A percentile compares a stretch with the other conserved stretches of the same genome.
Evolutionary conservation across 2,113 vertebrate species (phyloP).

Genomic region (Alosa alosa): DNA sequence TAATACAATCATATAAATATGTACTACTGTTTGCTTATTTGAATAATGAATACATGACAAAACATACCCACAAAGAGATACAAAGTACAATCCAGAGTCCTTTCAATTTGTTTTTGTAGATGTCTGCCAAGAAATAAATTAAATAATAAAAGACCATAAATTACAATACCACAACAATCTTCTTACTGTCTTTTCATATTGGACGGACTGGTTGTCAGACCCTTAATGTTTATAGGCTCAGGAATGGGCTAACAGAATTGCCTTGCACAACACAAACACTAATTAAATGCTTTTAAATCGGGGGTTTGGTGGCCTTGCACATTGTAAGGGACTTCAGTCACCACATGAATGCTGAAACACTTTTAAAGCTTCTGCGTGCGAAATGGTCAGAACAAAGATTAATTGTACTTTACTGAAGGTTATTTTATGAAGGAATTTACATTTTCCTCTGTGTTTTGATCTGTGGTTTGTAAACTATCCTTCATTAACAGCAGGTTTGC

Average conservation of each 20-base stretch:
- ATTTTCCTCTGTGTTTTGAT: not conserved
- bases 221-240: slow-evolving; percentile 9
- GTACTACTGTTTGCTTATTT: not conserved
- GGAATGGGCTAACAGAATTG: slow-evolving; percentile 21
- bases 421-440: slow-evolving; percentile 32
- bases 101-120: not conserved
- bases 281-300: slow-evolving; percentile 46
- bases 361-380: slow-evolving; percentile 26
- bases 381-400: slow-evolving; percentile 16
- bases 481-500: slow-evolving; percentile 9
- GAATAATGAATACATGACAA: not conserved
- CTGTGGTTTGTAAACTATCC: not conserved
- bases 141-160: not conserved
- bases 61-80: not conserved
- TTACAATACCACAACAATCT: not conserved
- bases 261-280: slow-evolving; percentile 34
- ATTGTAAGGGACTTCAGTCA: slow-evolving; percentile 33
- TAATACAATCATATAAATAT: not conserved
- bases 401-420: slow-evolving; percentile 13
- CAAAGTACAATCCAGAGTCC: not conserved
- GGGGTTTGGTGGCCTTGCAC: slow-evolving; percentile 37
- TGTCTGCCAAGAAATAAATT: not conserved
- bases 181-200: slow-evolving; percentile 27
- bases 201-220: slow-evolving; percentile 16
- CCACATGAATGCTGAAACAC: slow-evolving; percentile 29